phyloP scores from a whole-genome alignment of 2,797 vertebrate genomes.

The Lithobates pipiens region DNA sequence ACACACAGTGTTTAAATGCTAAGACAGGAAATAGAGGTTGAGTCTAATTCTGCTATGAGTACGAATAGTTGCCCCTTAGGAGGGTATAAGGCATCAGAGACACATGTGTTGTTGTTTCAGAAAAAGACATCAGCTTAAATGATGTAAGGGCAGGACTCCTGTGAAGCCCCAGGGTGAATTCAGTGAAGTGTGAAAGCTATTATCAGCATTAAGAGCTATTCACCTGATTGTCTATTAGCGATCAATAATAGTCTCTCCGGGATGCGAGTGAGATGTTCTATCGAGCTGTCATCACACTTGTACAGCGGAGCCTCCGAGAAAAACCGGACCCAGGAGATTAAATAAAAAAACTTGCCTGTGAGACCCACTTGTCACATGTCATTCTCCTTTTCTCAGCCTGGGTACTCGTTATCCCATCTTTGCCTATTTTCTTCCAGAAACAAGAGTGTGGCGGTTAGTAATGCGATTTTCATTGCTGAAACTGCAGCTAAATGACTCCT shows the following conservation, averaged over 20 bases:
- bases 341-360: slow-evolving; percentile 24
- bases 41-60: neutral
- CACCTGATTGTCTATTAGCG: slow-evolving; percentile 56
- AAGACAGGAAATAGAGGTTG: neutral
- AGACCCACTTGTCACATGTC: neutral
- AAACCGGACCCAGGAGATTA: slow-evolving; percentile 38
- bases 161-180: slow-evolving; percentile 43
- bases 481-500: neutral
- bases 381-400: neutral
- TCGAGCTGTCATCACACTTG: slow-evolving; percentile 53
- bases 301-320: slow-evolving; percentile 29
- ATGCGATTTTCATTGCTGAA: neutral
- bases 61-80: neutral
- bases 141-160: slow-evolving; percentile 32
- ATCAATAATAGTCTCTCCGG: slow-evolving; percentile 57
- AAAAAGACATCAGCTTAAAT: slow-evolving; percentile 33
- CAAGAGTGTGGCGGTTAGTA: neutral
- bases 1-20: neutral
- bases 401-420: neutral
- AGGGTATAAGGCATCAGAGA: neutral
- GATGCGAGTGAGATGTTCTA: slow-evolving; percentile 57
- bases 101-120: slow-evolving; percentile 8
- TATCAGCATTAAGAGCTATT: slow-evolving; percentile 60
- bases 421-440: neutral
- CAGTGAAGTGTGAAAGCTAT: slow-evolving; percentile 57